Evolutionary conservation across 2,113 vertebrate genomes (phyloP).

Genomic region (Nestor notabilis): DNA sequence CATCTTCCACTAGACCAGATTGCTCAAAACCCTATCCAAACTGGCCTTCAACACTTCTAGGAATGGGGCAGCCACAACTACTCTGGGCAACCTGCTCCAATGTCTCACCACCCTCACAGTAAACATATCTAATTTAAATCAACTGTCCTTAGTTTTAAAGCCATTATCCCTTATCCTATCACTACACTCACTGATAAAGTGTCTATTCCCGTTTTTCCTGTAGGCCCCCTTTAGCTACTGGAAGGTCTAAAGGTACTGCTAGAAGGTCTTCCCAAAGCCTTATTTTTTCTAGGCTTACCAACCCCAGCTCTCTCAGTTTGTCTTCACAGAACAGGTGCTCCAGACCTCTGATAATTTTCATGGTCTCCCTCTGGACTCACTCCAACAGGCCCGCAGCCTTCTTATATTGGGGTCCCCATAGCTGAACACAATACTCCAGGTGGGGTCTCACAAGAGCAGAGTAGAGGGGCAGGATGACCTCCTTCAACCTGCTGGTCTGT

Average conservation of each 20-base stretch:
- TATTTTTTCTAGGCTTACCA: background rate
- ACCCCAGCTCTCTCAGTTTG: background rate
- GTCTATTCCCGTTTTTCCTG: background rate
- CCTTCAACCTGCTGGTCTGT: background rate
- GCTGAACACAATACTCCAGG: background rate
- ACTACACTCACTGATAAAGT: background rate
- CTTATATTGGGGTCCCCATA: background rate
- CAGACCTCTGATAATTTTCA: background rate
- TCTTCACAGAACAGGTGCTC: background rate
- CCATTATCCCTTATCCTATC: background rate
- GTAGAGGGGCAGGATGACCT: fast-evolving
- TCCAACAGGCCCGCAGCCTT: background rate
- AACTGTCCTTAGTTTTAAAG: background rate
- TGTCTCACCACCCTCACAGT: background rate
- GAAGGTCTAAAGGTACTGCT: background rate
- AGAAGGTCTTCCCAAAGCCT: background rate
- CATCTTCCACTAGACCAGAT: background rate
- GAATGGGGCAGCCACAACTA: background rate
- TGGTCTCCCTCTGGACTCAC: fast-evolving
- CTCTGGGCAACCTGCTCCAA: background rate
- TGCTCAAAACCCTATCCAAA: background rate
- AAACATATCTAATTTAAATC: background rate
- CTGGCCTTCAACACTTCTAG: background rate
- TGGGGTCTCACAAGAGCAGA: fast-evolving
- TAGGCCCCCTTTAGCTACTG: background rate